Evolutionary conservation across 1,140 invertebrate genomes (phyloP), one percentile per base, ranked within the genome.

Genomic region (Drosophila sp.): DNA sequence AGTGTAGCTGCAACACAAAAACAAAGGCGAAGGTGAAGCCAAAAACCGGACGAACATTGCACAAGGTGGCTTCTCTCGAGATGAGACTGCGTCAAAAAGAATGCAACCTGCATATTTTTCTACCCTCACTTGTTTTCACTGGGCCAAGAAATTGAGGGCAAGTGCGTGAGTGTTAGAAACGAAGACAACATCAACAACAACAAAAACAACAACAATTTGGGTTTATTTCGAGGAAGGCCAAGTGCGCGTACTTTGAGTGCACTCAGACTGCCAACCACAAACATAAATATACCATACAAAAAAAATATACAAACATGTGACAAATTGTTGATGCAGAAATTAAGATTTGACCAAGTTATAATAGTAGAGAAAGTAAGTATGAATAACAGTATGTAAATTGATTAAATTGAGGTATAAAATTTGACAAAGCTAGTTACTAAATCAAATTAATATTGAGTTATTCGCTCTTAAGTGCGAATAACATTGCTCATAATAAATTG

Each of bases 21-120:
- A 66, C 81, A 82, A 46, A 61, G 40, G 64, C 75, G 75, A 86
- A 76, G 82, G 76, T 76, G 53, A 80, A 48, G 51, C 13, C 41
- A 70, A 70, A 59, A 61, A 14, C 65, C 65, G 43, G 50, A 74
- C 51, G 76, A 79, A 77, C 46, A 72, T 61, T 73, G 40, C 62
- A 48, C 27, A 71, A 77, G 75, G 5, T 63, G 63, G 54, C 36
- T 56, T 65, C 43, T 62, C 63, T 69, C 45, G 9, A 73, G 34
- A 41, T 53, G 18, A 25, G 41, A 29, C 18, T 51, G 9, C 32
- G 29, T 41, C 54, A 53, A 66, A 54, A 13, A n/a, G 13, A 62
- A 29, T 45, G 53, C 11, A 51, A 27, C 41, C 27, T 43, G 5
- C n/a, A 29, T 29, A 1, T 57, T 3, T 21, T 27, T 9, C 8